Conservation (phyloP, 2,888 invertebrate species). For the Megamerina dolium region DNA sequence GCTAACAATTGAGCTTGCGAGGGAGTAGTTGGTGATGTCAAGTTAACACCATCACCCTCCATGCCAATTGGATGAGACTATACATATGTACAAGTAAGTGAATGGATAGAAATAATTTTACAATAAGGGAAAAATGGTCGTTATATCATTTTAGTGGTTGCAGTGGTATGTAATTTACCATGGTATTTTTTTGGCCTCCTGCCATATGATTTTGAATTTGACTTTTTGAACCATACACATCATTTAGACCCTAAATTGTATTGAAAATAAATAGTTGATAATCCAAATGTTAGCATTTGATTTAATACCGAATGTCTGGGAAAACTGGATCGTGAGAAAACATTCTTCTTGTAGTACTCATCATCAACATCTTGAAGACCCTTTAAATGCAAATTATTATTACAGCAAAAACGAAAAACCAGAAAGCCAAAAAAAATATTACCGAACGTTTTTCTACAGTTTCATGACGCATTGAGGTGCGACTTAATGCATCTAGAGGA, state of each 20-base stretch:
- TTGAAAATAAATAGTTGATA: no score
- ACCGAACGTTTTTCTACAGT: constrained; percentile 37
- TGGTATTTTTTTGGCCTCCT: constrained; percentile 10
- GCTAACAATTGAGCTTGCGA: not conserved
- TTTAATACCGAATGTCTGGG: constrained; percentile 19
- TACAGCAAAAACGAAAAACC: not conserved
- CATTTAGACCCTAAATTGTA: constrained; percentile 21
- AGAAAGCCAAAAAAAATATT: not conserved
- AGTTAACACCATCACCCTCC: no score
- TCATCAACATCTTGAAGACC: constrained; percentile 42
- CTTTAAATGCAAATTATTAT: constrained; percentile 7
- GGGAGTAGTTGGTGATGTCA: no score
- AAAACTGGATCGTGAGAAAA: constrained; percentile 26
- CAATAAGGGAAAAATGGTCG: no score
- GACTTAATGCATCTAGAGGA: constrained; percentile 42
- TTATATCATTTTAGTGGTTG: no score
- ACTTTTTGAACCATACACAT: constrained; percentile 10
- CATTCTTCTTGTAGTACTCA: constrained; percentile 31
- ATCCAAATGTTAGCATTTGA: no score
- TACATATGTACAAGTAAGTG: no score
- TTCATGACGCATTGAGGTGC: constrained; percentile 27
- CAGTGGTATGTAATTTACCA: constrained; percentile 12
- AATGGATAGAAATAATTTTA: no score
- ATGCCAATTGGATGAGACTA: no score
- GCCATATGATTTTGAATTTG: constrained; percentile 12